Evolutionary conservation across 2,113 vertebrate genomes (phyloP).

Genomic region (Ochotona princeps): DNA sequence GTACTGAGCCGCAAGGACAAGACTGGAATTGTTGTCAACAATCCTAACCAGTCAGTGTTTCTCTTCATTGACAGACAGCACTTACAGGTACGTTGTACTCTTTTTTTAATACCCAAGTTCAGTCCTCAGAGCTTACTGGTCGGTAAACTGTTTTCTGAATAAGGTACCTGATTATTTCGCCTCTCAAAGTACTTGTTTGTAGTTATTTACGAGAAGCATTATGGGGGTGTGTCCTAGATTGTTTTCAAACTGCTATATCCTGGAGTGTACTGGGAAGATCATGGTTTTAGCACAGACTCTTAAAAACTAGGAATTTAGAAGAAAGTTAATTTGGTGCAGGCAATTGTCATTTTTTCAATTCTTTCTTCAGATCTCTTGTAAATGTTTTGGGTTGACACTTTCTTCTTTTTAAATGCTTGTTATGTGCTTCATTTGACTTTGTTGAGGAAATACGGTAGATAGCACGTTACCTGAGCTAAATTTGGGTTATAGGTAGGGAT

Average conservation of each 20-base stretch:
- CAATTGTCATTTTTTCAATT: background rate
- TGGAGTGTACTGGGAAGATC: background rate
- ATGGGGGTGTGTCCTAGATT: background rate
- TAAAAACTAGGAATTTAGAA: background rate
- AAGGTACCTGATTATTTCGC: background rate
- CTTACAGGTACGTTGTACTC: slow-evolving; percentile 91
- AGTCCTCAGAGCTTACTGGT: background rate
- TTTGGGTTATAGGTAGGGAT: background rate
- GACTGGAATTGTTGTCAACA: slow-evolving; percentile 96
- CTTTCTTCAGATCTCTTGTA: background rate
- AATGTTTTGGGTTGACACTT: background rate
- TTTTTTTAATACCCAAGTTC: background rate
- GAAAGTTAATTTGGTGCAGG: background rate
- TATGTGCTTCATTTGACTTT: background rate
- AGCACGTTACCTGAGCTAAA: background rate
- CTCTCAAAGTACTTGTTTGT: background rate
- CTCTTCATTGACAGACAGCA: slow-evolving; percentile 99
- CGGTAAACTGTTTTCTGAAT: background rate
- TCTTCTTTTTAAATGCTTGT: background rate
- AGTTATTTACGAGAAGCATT: background rate
- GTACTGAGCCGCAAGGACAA: slow-evolving; percentile 99
- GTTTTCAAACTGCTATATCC: background rate
- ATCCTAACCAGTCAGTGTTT: slow-evolving; percentile 97
- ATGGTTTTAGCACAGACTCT: background rate
- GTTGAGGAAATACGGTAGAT: background rate